phyloP scores from a whole-genome alignment of 2,113 vertebrate genomes.

The Eublepharis macularius region DNA sequence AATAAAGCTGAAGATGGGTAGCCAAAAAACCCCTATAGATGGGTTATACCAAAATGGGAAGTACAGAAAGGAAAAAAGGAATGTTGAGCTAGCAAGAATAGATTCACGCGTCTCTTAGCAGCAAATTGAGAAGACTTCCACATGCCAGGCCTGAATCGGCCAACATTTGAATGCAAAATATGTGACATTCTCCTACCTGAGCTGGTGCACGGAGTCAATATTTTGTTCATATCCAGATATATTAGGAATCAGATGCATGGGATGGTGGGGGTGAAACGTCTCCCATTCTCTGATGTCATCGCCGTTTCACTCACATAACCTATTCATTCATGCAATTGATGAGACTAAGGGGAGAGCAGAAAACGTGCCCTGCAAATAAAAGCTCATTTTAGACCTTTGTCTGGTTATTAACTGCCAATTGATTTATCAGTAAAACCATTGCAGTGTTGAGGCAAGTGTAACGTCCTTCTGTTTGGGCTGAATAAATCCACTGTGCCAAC shows the following conservation, averaged over 20 bases:
- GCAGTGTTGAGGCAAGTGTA: neutral
- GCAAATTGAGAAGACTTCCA: neutral
- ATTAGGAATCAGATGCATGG: neutral
- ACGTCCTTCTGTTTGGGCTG: neutral
- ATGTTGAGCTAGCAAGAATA: conserved; percentile 2
- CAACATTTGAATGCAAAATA: neutral
- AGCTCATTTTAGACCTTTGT: neutral
- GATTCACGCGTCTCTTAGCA: neutral
- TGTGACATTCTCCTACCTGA: neutral
- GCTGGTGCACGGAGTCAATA: neutral
- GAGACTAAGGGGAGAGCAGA: neutral
- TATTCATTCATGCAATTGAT: neutral
- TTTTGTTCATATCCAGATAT: neutral
- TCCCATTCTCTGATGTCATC: neutral
- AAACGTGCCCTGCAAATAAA: neutral
- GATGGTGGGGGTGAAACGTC: neutral
- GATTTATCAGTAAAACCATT: neutral
- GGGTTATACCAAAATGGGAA: neutral
- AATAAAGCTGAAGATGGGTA: neutral
- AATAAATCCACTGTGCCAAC: neutral
- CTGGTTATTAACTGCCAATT: neutral
- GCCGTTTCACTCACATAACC: neutral
- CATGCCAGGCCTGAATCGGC: neutral
- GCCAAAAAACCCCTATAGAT: neutral
- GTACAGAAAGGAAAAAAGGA: neutral